Base-by-base conservation (phyloP, 2,888 invertebrate genomes). In the Periphyllus acericola region DNA sequence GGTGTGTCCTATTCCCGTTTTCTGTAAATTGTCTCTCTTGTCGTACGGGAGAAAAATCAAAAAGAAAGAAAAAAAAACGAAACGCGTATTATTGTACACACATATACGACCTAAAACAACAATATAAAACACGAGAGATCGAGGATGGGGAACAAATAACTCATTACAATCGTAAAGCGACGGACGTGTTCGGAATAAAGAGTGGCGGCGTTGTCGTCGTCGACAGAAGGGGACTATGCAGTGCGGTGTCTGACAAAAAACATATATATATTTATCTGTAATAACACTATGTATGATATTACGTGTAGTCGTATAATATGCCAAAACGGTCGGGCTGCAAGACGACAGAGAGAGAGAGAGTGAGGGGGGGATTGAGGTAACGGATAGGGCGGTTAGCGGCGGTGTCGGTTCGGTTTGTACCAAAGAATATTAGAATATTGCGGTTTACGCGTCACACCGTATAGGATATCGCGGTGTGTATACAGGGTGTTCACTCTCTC, bases 111-210 rank as follows among this genome's bases (percentile, higher is more conserved):
- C 46, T 32, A 78, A 84, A 84, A 84, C 46, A 84, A 84, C 84
- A 84, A 78, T 76, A 84, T 52, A 76, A 84, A 75, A 68, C 34
- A 84, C 66, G 5, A 84, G 66, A 66, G 21, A 76, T 66, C 32
- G 84, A 68, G 72, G 79, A 79, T 60, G 72, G 74, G 74, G 81
- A 87, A 87, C 87, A 87, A 87, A 87, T 87, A 87, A 87, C 87
- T 87, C 87, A 87, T 87, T 87, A 87, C 74, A 75, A 87, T 81
- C 87, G 87, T 87, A 87, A 87, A 87, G 74, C 87, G 80, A 74
- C 46, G 87, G 74, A 87, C 87, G 87, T 87, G 87, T 87, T 87
- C 74, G 74, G 87, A 87, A 87, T 87, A 75, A 87, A n/a, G 66
- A 14, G 52, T 25, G 11, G 25, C 40, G 55, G 36, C 34, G 34